Conservation (phyloP, 2,113 vertebrate species). For the Abramis brama region DNA sequence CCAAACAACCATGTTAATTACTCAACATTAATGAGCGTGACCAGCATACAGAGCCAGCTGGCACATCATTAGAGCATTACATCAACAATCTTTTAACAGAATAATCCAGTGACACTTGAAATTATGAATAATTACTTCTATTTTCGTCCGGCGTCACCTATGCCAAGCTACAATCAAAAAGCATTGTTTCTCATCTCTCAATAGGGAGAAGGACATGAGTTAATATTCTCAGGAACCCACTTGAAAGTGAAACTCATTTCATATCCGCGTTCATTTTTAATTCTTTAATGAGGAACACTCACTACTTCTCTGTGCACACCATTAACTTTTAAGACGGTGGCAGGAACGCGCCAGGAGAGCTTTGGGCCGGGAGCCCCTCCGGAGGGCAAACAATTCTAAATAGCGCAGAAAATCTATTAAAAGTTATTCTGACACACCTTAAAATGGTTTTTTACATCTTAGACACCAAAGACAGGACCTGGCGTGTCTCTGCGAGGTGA, state of each 20-base stretch:
- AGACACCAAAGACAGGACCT: background rate
- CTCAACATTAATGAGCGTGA: background rate
- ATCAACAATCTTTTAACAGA: conserved; percentile 33
- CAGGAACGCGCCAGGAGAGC: background rate
- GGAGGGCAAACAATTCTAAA: background rate
- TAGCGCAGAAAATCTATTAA: background rate
- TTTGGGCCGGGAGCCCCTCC: background rate
- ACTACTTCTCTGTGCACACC: background rate
- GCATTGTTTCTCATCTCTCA: background rate
- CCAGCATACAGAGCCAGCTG: conserved; percentile 25
- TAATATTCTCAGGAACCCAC: background rate
- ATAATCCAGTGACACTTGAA: background rate
- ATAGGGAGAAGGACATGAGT: background rate
- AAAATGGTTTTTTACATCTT: background rate
- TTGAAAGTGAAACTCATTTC: background rate
- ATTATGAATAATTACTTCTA: background rate
- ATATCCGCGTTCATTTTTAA: background rate
- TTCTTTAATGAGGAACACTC: background rate
- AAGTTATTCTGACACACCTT: conserved; percentile 1
- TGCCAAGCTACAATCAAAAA: background rate
- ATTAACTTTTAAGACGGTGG: conserved; percentile 11
- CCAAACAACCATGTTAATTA: conserved; percentile 27
- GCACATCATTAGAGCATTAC: conserved; percentile 28
- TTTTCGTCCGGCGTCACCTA: background rate
- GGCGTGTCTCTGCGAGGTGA: background rate